These are phyloP conservation scores for Channallabes apus DNA, from an alignment of 2,797 vertebrate species.

Conservation along the genomic window DNA sequence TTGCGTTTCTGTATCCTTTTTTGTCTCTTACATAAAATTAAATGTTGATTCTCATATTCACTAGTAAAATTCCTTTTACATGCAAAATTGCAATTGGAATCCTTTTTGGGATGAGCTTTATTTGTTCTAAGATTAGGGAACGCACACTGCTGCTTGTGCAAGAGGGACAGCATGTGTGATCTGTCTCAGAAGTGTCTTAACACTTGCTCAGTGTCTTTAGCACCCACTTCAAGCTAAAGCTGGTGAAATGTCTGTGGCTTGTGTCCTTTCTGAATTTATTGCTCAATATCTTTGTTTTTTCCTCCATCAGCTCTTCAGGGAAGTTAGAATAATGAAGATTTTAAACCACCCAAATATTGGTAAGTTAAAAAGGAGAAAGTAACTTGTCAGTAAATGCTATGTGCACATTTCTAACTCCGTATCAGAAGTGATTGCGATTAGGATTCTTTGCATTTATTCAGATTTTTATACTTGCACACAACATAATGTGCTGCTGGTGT, in stretches of 20 bases:
- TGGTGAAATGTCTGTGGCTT: slow-evolving; percentile 1
- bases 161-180: slow-evolving; percentile 24
- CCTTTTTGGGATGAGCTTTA: background rate
- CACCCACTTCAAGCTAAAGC: slow-evolving; percentile 23
- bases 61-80: background rate
- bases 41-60: background rate
- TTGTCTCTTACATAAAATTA: background rate
- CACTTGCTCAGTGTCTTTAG: slow-evolving; percentile 28
- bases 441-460: slow-evolving; percentile 21
- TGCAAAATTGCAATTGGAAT: background rate
- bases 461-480: slow-evolving; percentile 37
- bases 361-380: slow-evolving; percentile 63
- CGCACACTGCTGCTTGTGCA: slow-evolving; percentile 55
- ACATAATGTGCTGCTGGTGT: slow-evolving; percentile 30
- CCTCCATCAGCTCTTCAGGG: slow-evolving; percentile 93
- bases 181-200: slow-evolving; percentile 27
- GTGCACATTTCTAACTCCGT: background rate
- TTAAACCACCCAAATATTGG: slow-evolving; percentile 99
- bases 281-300: background rate
- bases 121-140: slow-evolving; percentile 5
- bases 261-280: background rate
- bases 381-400: background rate
- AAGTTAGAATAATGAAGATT: slow-evolving; percentile 99
- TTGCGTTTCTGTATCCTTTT: background rate
- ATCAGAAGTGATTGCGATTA: background rate